A percentile compares a stretch with the other conserved stretches of the same genome.
Evolutionary conservation across 2,113 vertebrate genomes (phyloP).

Genomic region (Sinocyclocheilus rhinocerous): DNA sequence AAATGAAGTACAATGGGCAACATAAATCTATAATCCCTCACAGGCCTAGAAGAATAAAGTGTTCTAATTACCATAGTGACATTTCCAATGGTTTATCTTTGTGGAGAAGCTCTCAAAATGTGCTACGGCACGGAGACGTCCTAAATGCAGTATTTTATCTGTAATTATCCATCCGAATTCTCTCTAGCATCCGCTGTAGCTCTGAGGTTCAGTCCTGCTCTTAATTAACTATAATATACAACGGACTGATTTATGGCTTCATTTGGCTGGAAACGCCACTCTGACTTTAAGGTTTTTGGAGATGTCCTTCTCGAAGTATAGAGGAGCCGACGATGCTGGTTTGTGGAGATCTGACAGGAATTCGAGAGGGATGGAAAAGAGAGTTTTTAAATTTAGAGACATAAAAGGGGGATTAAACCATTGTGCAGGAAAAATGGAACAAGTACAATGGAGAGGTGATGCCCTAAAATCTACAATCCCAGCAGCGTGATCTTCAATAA

Average conservation of each 20-base stretch:
- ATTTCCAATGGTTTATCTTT: constrained; percentile 58
- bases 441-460: constrained; percentile 63
- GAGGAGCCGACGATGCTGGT: constrained; percentile 63
- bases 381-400: constrained; percentile 59
- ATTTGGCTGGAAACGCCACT: constrained; percentile 54
- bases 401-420: constrained; percentile 70
- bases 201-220: constrained; percentile 63
- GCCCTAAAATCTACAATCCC: constrained; percentile 39
- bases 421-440: constrained; percentile 60
- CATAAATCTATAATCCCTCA: constrained; percentile 57
- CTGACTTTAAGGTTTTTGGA: constrained; percentile 69
- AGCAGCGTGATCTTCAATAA: constrained; percentile 28
- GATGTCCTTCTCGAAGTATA: constrained; percentile 66
- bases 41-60: constrained; percentile 56
- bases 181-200: constrained; percentile 59
- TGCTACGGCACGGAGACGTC: constrained; percentile 55
- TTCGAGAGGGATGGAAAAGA: constrained; percentile 62
- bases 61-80: constrained; percentile 59
- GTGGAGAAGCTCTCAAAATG: constrained; percentile 45
- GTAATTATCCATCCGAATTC: constrained; percentile 64
- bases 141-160: constrained; percentile 68
- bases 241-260: constrained; percentile 69
- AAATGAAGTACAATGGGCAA: background rate
- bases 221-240: constrained; percentile 74
- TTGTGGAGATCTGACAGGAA: constrained; percentile 61